Evolutionary conservation across 2,113 vertebrate species (phyloP).

Genomic region (Lophochroa leadbeateri): DNA sequence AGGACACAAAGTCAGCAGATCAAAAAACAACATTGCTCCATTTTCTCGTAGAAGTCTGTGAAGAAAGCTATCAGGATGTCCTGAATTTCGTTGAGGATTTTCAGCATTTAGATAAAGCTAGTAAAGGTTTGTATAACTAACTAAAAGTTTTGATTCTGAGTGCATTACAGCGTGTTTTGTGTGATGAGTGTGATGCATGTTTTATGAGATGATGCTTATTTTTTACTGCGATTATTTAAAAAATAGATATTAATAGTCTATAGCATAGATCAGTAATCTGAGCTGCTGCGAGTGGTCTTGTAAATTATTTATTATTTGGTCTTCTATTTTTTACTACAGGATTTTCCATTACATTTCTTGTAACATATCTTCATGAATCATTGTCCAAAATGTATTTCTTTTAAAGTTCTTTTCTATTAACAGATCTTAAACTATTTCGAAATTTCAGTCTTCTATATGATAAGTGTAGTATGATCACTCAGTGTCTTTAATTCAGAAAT

Average conservation of each 20-base stretch:
- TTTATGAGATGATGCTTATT: not conserved
- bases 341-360: not conserved
- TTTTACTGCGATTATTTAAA: not conserved
- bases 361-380: not conserved
- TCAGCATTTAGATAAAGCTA: constrained; percentile 91
- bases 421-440: not conserved
- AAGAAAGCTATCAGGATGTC: constrained; percentile 87
- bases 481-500: not conserved
- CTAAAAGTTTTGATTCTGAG: not conserved
- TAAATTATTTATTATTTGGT: not conserved
- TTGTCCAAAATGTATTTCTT: not conserved
- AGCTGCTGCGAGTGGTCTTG: not conserved
- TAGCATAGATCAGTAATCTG: not conserved
- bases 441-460: not conserved
- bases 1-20: constrained; percentile 93
- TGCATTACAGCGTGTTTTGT: not conserved
- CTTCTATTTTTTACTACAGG: not conserved
- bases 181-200: not conserved
- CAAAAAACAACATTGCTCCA: constrained; percentile 93
- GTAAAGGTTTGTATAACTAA: constrained; percentile 82
- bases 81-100: constrained; percentile 88
- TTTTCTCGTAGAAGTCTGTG: constrained; percentile 91
- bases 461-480: not conserved
- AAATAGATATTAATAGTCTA: not conserved
- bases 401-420: not conserved